Conservation (phyloP, 2,888 invertebrate genomes). For the Schrankia costaestrigalis region DNA sequence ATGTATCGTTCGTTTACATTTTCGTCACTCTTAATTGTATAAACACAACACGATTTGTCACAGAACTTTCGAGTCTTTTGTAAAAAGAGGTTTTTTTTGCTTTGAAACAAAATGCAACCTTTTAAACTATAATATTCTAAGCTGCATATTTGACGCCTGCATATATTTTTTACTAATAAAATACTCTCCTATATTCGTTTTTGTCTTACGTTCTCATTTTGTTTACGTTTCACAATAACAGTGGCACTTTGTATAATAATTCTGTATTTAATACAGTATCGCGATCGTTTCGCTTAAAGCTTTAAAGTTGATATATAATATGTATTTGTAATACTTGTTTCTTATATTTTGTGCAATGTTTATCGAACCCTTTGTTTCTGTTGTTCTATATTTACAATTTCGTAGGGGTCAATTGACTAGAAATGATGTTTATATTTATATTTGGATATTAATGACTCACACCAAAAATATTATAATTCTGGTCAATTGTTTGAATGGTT, state of each 20-base stretch:
- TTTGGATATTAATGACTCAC: slow-evolving; percentile 27
- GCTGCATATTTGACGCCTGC: slow-evolving; percentile 33
- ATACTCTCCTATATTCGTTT: slow-evolving; percentile 25
- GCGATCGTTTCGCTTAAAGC: slow-evolving; percentile 70
- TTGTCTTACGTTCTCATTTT: slow-evolving; percentile 22
- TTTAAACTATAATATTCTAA: slow-evolving; percentile 34
- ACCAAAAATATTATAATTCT: slow-evolving; percentile 29
- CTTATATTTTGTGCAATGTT: slow-evolving; percentile 60
- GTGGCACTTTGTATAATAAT: slow-evolving; percentile 63
- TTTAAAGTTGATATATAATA: slow-evolving; percentile 67
- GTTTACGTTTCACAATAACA: slow-evolving; percentile 37
- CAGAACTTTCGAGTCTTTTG: slow-evolving; percentile 7
- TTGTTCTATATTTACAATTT: slow-evolving; percentile 50
- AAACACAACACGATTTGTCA: slow-evolving; percentile 21
- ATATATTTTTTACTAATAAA: slow-evolving; percentile 26
- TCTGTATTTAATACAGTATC: slow-evolving; percentile 73
- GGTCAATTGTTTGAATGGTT: slow-evolving; percentile 8
- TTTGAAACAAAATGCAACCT: slow-evolving; percentile 14
- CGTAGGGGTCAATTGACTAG: slow-evolving; percentile 57
- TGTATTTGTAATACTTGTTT: slow-evolving; percentile 70
- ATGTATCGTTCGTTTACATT: slow-evolving; percentile 28
- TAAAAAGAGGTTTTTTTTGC: background rate
- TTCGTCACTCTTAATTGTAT: slow-evolving; percentile 29
- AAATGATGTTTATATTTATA: slow-evolving; percentile 40
- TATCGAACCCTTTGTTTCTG: slow-evolving; percentile 32